Percentiles rank a stretch among this genome's conserved stretches.
phyloP scores from a whole-genome alignment of 2,113 vertebrate species.

The Tor tambroides region DNA sequence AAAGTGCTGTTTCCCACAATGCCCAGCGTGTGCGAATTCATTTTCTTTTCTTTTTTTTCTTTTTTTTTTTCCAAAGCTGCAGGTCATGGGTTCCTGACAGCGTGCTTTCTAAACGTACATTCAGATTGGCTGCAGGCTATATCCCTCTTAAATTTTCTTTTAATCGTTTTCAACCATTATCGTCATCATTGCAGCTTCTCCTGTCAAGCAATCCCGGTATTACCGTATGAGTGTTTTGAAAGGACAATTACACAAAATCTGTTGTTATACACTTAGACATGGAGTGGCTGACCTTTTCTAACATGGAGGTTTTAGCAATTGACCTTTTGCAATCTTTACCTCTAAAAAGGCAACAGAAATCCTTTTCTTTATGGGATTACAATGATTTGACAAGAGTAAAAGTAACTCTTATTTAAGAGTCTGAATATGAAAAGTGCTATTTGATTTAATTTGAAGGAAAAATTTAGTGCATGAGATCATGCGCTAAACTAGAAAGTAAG shows the following conservation, averaged over 20 bases:
- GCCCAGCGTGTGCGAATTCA: slow-evolving; percentile 41
- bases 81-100: not conserved
- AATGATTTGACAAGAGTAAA: slow-evolving; percentile 2
- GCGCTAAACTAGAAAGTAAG: not conserved
- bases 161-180: not conserved
- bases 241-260: slow-evolving; percentile 25
- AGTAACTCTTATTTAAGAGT: not conserved
- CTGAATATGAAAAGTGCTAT: not conserved
- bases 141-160: not conserved
- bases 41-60: not conserved
- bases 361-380: slow-evolving; percentile 24
- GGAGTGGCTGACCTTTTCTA: slow-evolving; percentile 48
- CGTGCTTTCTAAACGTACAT: not conserved
- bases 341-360: slow-evolving; percentile 52
- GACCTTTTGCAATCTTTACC: slow-evolving; percentile 52
- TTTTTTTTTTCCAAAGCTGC: not conserved
- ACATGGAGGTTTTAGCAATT: slow-evolving; percentile 40
- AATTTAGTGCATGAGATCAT: not conserved
- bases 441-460: not conserved
- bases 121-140: not conserved
- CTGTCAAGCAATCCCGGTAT: not conserved
- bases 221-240: not conserved
- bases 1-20: slow-evolving; percentile 42
- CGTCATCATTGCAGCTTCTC: not conserved
- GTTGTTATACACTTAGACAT: slow-evolving; percentile 34